Evolutionary conservation across 2,797 vertebrate species (phyloP), one percentile per base, ranked within the genome.

Genomic region (Eulemur albifrons): DNA sequence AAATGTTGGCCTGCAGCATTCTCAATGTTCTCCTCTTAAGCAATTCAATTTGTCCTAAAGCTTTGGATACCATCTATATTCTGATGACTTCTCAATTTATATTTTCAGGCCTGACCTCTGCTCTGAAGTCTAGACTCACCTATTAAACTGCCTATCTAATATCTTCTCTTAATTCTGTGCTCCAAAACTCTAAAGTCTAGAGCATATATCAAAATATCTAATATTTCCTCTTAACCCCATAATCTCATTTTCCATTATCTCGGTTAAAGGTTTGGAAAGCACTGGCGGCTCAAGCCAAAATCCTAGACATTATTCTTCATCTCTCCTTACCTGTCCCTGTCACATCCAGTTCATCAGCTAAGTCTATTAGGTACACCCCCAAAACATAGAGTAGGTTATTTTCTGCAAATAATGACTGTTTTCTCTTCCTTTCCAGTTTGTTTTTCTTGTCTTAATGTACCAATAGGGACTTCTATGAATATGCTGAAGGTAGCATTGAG

Each of bases 71-170:
- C 27, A 6, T 63, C 82, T 72, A 30, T 72, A 38, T 43, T 76
- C 35, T 76, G 14, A n/a, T 54, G 43, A 73, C 23, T 75, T 63
- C 69, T 30, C 15, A 77, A 73, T 93, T 67, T 90, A 1, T 67
- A 20, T 72, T 84, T 87, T 67, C 76, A 88, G 17, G 20, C 48
- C 32, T 70, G 17, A 92, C 35, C 72, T 77, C 85, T 88, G n/a
- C n/a, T 77, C 50, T 70, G 20, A 85, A 77, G 43, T 94, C 89
- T 91, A 82, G 59, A 93, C 63, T 85, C 61, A 72, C 77, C 59
- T 57, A 18, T 84, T 84, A 81, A 43, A 43, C 69, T 76, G 12
- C 30, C 18, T 70, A 48, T 35, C 86, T 80, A 48, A 79, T 76
- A 52, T 57, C 32, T 84, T 38, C 43, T 89, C 89, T 77, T 77